Conservation (phyloP, 92 coral and sea anemone genomes). For the Desmophyllum pertusum region DNA sequence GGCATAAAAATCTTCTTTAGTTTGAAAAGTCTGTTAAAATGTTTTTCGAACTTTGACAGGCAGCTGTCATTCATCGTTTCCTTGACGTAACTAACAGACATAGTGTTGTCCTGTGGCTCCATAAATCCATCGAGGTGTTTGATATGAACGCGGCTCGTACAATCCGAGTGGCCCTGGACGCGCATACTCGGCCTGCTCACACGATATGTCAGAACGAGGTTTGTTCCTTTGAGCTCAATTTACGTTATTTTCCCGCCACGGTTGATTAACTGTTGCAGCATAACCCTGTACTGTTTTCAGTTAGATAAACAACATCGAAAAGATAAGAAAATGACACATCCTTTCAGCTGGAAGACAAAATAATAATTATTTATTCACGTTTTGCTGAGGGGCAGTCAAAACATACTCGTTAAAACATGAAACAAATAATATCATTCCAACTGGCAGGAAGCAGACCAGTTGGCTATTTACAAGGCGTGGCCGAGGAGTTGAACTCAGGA, state of each 20-base stretch:
- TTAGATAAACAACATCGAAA: neutral
- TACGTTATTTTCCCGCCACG: neutral
- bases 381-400: too few relatives aligned
- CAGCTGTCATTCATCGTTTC: slow-evolving; percentile 1
- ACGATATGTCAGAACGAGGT: slow-evolving; percentile 91
- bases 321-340: neutral
- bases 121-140: slow-evolving; percentile 87
- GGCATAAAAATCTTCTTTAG: too few relatives aligned
- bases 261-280: neutral
- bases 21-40: neutral
- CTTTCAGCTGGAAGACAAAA: neutral
- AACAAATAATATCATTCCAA: neutral
- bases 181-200: slow-evolving; percentile 87
- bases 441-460: neutral
- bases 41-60: neutral
- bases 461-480: neutral
- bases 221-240: neutral
- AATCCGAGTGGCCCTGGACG: slow-evolving; percentile 83
- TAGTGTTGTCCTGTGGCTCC: slow-evolving; percentile 93
- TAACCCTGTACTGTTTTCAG: neutral
- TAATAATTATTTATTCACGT: too few relatives aligned
- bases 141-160: slow-evolving; percentile 92
- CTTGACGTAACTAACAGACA: slow-evolving; percentile 67
- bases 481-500: neutral
- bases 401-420: neutral